Base-by-base conservation (phyloP, 1,140 invertebrate species). In the Schlechtendalia chinensis region DNA sequence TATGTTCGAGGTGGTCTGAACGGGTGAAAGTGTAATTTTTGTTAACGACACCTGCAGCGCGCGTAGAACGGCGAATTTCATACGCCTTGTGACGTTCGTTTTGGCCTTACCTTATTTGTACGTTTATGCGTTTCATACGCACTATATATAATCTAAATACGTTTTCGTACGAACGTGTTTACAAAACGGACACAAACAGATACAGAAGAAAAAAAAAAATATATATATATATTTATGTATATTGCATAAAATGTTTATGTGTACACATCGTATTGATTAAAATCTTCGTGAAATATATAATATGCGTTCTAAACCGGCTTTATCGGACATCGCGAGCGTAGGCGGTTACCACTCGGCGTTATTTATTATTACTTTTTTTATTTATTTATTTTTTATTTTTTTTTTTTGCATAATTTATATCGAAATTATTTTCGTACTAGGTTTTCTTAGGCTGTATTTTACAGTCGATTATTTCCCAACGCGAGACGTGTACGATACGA, bases 221-320 rank as follows among this genome's bases (percentile, higher is more conserved):
- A 63, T 29, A n/a, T 39, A 32, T 32, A 5, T 29, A 19, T 32
- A 10, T 61, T 27, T 3, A 54, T 59, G 24, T 27, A 59, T 59
- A 27, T 1, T 8, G 54, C 54, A 24, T 59, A 27, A 16, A 45
- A 45, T 32, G 39, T 71, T 39, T 69, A 22, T n/a, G n/a, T n/a
- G n/a, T 72, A 24, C 27, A 72, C 11, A 19, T 1, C 22, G 24
- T 29, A 72, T 27, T 12, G 71, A 74, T 74, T 32, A 74, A 74
- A 74, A 74, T 56, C 17, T 17, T 22, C 10, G 22, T 47, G 45
- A 59, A n/a, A 12, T 39, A 39, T 27, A 53, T 29, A 53, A 53
- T 72, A 54, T 74, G 50, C 53, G 32, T 74, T 32, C 2, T 56
- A 74, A 74, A 74, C 71, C 71, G 71, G 71, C 71, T 74, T 72